Evolutionary conservation across 2,888 invertebrate species (phyloP), one percentile per base, ranked within the genome.

Genomic region (Magallana nippona): DNA sequence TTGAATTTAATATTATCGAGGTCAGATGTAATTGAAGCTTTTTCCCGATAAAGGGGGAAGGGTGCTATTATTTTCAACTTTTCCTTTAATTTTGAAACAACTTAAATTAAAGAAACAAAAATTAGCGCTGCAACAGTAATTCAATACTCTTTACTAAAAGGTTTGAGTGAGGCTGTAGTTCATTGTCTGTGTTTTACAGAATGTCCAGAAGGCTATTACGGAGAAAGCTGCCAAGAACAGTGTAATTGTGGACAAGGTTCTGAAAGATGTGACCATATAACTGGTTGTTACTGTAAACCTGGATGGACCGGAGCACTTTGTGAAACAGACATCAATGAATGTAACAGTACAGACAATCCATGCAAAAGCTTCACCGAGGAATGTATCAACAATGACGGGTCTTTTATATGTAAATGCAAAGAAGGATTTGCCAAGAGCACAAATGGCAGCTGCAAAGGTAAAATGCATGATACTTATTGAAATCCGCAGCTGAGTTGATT

Each of bases 271-370:
- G 83, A 89, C 79, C 78, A 78, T 1, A 86, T 87, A 0, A 27
- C 79, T 5, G 88, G 89, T 22, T 90, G 90, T 82, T 13, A 80
- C 32, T 90, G 90, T 79, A 71, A 58, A 22, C 44, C 22, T 3
- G 88, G 87, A 8, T 90, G 90, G 90, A 82, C 63, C 19, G 90
- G 89, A 0, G 22, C 15, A n/a, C 81, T 32, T 11, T 90, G 90
- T 84, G 56, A 82, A 11, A 11, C 22, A 1, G 88, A 90, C 79
- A 82, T 90, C 10, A 57, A 90, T 78, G 90, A 90, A 84, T 90
- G 90, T 86, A 27, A 83, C 8, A 15, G 81, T 5, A 15, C 19
- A 2, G 8, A 11, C 22, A n/a, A 10, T 56, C 32, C 19, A 32
- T 82, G 81, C 55, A 19, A 19, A n/a, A 60, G 71, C 58, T 2